Evolutionary conservation across 2,113 vertebrate species (phyloP).

Genomic region (Xiphophorus couchianus): DNA sequence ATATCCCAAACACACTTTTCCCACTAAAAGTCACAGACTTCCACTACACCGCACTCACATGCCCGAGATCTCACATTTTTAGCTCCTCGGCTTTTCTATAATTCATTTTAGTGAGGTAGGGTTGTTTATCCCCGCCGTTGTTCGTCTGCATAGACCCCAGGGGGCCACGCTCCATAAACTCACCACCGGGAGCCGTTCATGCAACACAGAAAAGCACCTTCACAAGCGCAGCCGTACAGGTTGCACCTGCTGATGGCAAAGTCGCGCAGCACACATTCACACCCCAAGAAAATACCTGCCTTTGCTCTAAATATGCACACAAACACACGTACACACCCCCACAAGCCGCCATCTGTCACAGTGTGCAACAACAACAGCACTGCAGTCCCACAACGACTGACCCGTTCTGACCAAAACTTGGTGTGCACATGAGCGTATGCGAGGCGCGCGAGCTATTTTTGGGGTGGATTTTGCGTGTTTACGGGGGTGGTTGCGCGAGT

Average conservation of each 20-base stretch:
- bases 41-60: neutral
- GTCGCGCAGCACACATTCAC: slow-evolving; percentile 4
- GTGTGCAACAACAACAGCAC: slow-evolving; percentile 57
- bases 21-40: slow-evolving; percentile 10
- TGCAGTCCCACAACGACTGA: slow-evolving; percentile 55
- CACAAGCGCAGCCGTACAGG: slow-evolving; percentile 26
- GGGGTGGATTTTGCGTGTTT: slow-evolving; percentile 48
- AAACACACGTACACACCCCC: neutral
- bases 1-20: slow-evolving; percentile 1
- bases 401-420: slow-evolving; percentile 40
- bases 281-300: slow-evolving; percentile 14
- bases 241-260: slow-evolving; percentile 1
- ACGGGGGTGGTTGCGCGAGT: slow-evolving; percentile 56
- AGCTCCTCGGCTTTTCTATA: slow-evolving; percentile 66
- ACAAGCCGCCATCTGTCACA: slow-evolving; percentile 67
- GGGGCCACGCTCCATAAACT: slow-evolving; percentile 58
- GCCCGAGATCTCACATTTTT: slow-evolving; percentile 35
- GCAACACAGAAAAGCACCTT: slow-evolving; percentile 22
- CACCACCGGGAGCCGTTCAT: slow-evolving; percentile 54
- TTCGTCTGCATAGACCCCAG: slow-evolving; percentile 36
- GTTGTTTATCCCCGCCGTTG: slow-evolving; percentile 66
- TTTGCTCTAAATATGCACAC: neutral
- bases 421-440: slow-evolving; percentile 18
- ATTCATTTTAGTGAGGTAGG: slow-evolving; percentile 62
- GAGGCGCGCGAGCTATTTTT: slow-evolving; percentile 31